Evolutionary conservation across 2,888 invertebrate species (phyloP), one percentile per base, ranked within the genome.

Genomic region (Oxycera nigricornis): DNA sequence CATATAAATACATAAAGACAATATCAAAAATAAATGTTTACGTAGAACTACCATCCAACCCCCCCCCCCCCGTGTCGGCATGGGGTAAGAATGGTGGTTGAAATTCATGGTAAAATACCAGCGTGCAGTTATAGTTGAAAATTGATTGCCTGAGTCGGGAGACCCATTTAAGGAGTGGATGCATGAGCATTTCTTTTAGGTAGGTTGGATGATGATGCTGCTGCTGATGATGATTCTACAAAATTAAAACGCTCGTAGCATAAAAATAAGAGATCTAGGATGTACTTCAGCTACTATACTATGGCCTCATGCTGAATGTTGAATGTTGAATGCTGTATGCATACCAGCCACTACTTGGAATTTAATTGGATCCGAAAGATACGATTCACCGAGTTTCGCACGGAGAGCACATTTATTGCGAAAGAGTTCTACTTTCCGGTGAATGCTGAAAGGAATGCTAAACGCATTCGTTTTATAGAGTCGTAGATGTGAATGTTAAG

Each of bases 311-410:
- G n/a, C n/a, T n/a, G n/a, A n/a, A n/a, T n/a, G n/a, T n/a, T n/a
- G n/a, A n/a, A n/a, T n/a, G n/a, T n/a, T n/a, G n/a, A n/a, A n/a
- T n/a, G n/a, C 46, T 14, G 46, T 11, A 46, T 31, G n/a, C 4
- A 61, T 61, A 26, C 61, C 30, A 26, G 31, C 61, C 30, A 31
- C 30, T 31, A 61, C 31, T 61, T 31, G 61, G 31, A 61, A 61
- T 61, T 31, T 61, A 61, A 61, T 61, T 61, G 61, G 61, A 30
- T 61, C n/a, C 61, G 61, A 31, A 55, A 61, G 31, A 61, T 61
- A 61, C 20, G 61, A 61, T 61, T 61, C 61, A 61, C 17, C 26
- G 61, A 61, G 11, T 61, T 61, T 31, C 31, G 61, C 61, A 26
- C 61, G 24, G 61, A 61, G 9, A 61, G 52, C 46, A 46, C 46